Conservation (phyloP, 2,797 vertebrate genomes). For the Notolepis coatsorum region DNA sequence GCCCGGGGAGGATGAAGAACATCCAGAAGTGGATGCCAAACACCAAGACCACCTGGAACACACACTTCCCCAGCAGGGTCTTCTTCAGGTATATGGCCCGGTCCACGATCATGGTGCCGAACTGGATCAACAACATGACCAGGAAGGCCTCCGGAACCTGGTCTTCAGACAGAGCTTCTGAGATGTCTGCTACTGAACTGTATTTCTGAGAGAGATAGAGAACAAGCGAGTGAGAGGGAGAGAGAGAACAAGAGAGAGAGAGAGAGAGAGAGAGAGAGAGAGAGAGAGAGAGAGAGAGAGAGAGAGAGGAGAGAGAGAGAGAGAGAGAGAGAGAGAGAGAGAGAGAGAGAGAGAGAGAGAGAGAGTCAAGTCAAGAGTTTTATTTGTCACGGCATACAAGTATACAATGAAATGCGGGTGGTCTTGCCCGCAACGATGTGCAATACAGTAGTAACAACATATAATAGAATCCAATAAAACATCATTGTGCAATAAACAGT, state of each 20-base stretch:
- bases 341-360: background rate
- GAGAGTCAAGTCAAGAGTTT: too few species aligned
- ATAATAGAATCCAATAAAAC: too few species aligned
- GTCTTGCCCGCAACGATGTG: too few species aligned
- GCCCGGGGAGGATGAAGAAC: conserved; percentile 85
- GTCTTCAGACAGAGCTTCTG: conserved; percentile 84
- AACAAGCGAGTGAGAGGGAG: background rate
- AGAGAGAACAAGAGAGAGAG: background rate
- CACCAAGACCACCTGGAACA: conserved; percentile 84
- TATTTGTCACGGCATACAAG: background rate
- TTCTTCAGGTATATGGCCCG: conserved; percentile 85
- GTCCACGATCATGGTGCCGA: conserved; percentile 84
- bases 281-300: background rate
- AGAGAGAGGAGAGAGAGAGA: background rate
- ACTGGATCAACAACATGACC: conserved; percentile 85
- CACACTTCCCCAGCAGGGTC: conserved; percentile 82
- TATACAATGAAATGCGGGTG: background rate
- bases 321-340: background rate
- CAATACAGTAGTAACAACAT: too few species aligned
- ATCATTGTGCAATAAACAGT: too few species aligned
- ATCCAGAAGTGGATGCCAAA: conserved; percentile 87
- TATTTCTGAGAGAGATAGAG: conserved; percentile 70
- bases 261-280: background rate
- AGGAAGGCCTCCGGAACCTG: conserved; percentile 85
- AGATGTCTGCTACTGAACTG: conserved; percentile 77